Conservation (phyloP, 2,113 vertebrate genomes). For the Ceuthmochares aereus region DNA sequence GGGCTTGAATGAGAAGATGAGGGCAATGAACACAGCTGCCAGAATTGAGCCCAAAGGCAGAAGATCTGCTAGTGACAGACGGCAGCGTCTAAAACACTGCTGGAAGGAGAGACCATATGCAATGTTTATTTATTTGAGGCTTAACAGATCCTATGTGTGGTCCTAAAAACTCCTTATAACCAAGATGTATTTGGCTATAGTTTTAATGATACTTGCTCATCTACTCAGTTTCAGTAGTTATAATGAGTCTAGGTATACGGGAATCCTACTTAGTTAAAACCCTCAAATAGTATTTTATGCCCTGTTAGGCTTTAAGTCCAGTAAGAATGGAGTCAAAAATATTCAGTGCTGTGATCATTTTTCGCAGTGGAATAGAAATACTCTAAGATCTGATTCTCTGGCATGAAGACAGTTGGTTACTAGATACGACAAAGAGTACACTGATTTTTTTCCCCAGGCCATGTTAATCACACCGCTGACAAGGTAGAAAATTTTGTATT, state of each 20-base stretch:
- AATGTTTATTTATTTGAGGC: conserved; percentile 32
- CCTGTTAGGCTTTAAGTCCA: not conserved
- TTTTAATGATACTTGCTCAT: not conserved
- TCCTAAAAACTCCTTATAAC: not conserved
- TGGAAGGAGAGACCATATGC: conserved; percentile 24
- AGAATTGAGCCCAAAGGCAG: conserved; percentile 49
- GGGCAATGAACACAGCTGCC: conserved; percentile 40
- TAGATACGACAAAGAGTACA: accelerated
- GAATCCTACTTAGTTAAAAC: not conserved
- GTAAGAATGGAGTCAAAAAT: not conserved
- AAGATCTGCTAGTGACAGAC: conserved; percentile 60
- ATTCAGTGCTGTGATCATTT: not conserved
- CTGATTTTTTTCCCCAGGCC: not conserved
- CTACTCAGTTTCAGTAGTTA: not conserved
- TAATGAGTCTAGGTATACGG: not conserved
- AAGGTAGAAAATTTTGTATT: not conserved
- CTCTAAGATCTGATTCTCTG: not conserved
- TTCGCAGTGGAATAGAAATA: not conserved
- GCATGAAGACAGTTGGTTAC: not conserved
- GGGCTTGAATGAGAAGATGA: conserved; percentile 3
- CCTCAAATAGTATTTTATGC: not conserved
- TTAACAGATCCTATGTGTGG: not conserved
- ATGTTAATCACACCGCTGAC: not conserved
- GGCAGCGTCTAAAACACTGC: conserved; percentile 47
- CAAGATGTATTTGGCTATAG: not conserved